These are phyloP conservation scores for Psittacula echo DNA, from an alignment of 2,797 vertebrate species.

Conservation along the genomic window DNA sequence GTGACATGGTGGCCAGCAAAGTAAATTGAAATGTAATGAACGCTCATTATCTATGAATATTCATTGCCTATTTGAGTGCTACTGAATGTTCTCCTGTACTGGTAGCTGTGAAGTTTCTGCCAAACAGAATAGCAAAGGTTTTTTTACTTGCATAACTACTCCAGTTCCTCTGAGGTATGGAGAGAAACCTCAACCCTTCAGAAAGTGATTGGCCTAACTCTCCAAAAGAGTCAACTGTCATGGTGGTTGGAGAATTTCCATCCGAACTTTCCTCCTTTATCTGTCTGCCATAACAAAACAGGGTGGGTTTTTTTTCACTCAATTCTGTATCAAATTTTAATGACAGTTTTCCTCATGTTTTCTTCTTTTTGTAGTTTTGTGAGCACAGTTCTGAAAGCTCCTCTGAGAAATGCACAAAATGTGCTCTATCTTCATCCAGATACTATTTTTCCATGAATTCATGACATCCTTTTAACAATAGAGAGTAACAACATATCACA, in stretches of 20 bases:
- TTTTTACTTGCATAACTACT: neutral
- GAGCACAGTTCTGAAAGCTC: constrained; percentile 9
- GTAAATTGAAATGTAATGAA: constrained; percentile 41
- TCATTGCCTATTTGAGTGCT: constrained; percentile 1
- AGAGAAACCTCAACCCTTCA: constrained; percentile 27
- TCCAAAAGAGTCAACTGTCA: neutral
- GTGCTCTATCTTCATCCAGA: neutral
- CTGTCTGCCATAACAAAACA: neutral
- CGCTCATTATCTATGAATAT: constrained; percentile 15
- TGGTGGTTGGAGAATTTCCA: neutral
- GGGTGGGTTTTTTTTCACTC: neutral
- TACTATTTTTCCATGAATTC: constrained; percentile 19
- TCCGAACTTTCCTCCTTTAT: neutral
- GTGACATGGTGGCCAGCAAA: constrained; percentile 21
- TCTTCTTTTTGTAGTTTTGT: constrained; percentile 20
- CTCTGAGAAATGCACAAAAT: constrained; percentile 24
- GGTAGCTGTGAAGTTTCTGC: neutral
- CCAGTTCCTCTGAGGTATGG: neutral
- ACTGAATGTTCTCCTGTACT: neutral
- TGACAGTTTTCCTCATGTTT: neutral
- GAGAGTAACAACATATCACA: constrained; percentile 29
- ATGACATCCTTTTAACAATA: neutral
- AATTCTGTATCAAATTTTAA: constrained; percentile 1
- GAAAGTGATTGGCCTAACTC: neutral
- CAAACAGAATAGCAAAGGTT: neutral